These are phyloP conservation scores for Pygocentrus nattereri DNA, from an alignment of 2,797 vertebrate genomes.

Conservation along the genomic window DNA sequence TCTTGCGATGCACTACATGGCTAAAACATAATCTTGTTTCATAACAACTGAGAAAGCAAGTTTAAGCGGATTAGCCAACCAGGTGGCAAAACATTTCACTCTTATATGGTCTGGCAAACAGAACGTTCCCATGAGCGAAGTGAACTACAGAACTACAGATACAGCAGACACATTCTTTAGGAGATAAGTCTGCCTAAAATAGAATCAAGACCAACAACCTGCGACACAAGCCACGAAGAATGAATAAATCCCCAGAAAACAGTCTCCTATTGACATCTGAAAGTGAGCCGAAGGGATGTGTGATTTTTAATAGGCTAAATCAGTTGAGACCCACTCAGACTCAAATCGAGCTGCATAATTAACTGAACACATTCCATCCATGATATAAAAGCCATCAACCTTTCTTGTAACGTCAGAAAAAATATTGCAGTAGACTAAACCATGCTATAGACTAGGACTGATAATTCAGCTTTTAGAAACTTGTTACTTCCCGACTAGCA, in stretches of 20 bases:
- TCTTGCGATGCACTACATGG: background rate
- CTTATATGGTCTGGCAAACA: conserved; percentile 37
- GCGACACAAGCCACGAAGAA: background rate
- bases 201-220: background rate
- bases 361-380: background rate
- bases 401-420: too few species aligned
- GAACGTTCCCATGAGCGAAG: conserved; percentile 1
- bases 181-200: background rate
- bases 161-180: background rate
- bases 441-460: too few species aligned
- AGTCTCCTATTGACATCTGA: background rate
- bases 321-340: background rate
- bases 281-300: background rate
- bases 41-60: conserved; percentile 19
- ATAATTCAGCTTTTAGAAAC: too few species aligned
- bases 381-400: too few species aligned
- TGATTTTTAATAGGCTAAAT: background rate
- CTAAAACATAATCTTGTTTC: conserved; percentile 37
- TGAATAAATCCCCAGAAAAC: background rate
- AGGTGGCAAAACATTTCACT: background rate
- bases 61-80: conserved; percentile 16
- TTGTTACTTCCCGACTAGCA: too few species aligned
- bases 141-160: background rate
- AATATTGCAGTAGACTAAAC: too few species aligned
- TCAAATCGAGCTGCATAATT: background rate